phyloP scores from a whole-genome alignment of 53 echinoderm and acorn worm genomes.

The Holothuria scabra region DNA sequence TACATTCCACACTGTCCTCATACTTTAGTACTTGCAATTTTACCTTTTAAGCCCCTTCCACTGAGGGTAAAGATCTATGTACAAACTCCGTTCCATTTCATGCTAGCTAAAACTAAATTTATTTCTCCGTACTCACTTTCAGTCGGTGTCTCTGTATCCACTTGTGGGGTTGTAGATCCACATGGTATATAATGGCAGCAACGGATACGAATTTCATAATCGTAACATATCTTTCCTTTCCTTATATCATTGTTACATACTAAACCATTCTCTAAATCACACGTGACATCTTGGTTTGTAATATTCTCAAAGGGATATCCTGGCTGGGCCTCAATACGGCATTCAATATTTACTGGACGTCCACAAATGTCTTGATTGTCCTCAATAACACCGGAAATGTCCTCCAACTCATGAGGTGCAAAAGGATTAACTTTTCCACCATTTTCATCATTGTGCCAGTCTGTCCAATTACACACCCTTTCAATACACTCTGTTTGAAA shows the following conservation, averaged over 20 bases:
- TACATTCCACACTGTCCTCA: too few relatives aligned
- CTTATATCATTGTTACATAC: neutral
- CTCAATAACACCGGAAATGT: neutral
- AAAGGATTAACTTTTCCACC: neutral
- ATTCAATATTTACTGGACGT: slow-evolving; percentile 22
- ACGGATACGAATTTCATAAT: slow-evolving; percentile 41
- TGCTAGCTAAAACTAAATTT: too few relatives aligned
- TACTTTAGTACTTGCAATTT: too few relatives aligned
- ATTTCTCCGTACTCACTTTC: neutral
- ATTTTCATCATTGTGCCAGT: slow-evolving; percentile 35
- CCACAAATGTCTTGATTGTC: slow-evolving; percentile 32
- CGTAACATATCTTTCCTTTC: neutral
- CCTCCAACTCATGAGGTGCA: neutral
- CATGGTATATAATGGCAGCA: slow-evolving; percentile 33
- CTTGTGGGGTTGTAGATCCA: neutral
- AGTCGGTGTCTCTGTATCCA: neutral
- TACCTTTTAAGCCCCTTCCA: too few relatives aligned
- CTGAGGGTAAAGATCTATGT: too few relatives aligned
- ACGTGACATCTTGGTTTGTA: neutral
- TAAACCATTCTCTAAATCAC: slow-evolving; percentile 33
- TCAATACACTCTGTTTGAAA: slow-evolving; percentile 19
- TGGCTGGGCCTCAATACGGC: slow-evolving; percentile 21
- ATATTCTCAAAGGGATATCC: slow-evolving; percentile 21
- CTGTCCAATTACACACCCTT: slow-evolving; percentile 37
- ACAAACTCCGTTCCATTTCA: too few relatives aligned